Base-by-base conservation (phyloP, 1,140 invertebrate genomes). In the Nixonia krombeini region DNA sequence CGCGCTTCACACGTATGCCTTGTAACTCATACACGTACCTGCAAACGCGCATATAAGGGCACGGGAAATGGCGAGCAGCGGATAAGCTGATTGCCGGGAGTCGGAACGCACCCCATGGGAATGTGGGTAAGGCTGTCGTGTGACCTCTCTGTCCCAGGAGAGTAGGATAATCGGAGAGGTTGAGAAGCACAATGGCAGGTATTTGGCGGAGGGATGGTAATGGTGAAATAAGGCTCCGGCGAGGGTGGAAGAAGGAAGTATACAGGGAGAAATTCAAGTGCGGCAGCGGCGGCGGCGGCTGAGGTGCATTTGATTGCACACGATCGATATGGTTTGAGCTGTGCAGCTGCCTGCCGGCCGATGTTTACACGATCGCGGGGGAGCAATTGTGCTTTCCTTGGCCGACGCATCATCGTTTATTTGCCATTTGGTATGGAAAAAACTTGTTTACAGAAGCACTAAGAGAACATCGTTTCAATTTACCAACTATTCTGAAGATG, bases 61-160 rank as follows among this genome's bases (percentile, higher is more conserved):
- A 13, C 26, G 26, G 37, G 16, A 28, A 25, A 52, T 45, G 44
- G 56, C 57, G 29, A 8, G 42, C 33, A 17, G 28, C 47, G 67
- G 67, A 67, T 59, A 64, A 67, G 42, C 42, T 44, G 28, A 57
- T 40, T 56, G 65, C 49, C 47, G 65, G 66, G 44, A 51, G 5
- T 57, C 40, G 47, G 59, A 49, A 61, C 61, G 33, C 51, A 63
- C 76, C 78, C 75, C 76, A 79, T 76, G 79, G 78, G 74, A 79
- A 85, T 79, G 75, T 82, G 75, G 82, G 76, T 83, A 83, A 83
- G 80, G 81, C 81, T 79, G 71, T 55, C 56, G 70, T 80, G 80
- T 85, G 83, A 85, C 83, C 83, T 85, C 82, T 82, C 75, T 72
- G 50, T 85, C 79, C 73, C 79, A 83, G 83, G 83, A 82, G 81